phyloP scores from a whole-genome alignment of 2,113 vertebrate species.

The Oreochromis spilurus region DNA sequence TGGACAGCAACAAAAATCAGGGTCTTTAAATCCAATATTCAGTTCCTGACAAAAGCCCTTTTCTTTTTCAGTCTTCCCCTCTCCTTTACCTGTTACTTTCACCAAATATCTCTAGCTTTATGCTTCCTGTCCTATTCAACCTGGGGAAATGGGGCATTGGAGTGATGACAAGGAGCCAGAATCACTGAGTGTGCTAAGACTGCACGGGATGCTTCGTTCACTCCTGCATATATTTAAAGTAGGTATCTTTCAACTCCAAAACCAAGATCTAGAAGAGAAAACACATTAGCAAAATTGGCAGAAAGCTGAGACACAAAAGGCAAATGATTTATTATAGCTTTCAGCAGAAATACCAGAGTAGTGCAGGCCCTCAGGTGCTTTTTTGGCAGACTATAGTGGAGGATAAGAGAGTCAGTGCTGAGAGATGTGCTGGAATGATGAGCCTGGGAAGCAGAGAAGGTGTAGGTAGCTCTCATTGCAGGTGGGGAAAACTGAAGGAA shows the following conservation, averaged over 20 bases:
- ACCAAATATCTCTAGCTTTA: background rate
- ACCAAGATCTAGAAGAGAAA: conserved; percentile 42
- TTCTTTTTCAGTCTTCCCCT: background rate
- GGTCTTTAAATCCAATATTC: conserved; percentile 15
- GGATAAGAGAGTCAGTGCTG: conserved; percentile 53
- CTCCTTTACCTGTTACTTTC: conserved; percentile 32
- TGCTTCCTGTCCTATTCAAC: conserved; percentile 46
- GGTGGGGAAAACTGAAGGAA: conserved; percentile 13
- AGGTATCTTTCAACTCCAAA: conserved; percentile 51
- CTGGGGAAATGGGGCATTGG: conserved; percentile 60
- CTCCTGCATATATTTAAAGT: conserved; percentile 35
- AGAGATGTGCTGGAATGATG: conserved; percentile 64
- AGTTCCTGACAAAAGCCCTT: background rate
- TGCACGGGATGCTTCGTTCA: conserved; percentile 19
- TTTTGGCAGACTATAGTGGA: conserved; percentile 35
- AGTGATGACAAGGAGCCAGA: conserved; percentile 62
- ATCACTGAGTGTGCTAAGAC: conserved; percentile 26
- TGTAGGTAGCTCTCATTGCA: conserved; percentile 5
- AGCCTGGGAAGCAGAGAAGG: conserved; percentile 15
- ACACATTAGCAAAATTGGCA: conserved; percentile 62
- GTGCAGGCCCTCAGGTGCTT: conserved; percentile 56
- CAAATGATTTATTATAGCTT: conserved; percentile 73
- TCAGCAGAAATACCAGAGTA: conserved; percentile 68
- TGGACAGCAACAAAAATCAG: conserved; percentile 36
- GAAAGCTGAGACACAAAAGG: conserved; percentile 58